phyloP scores from a whole-genome alignment of 2,113 vertebrate species.

The Nycticorax nycticorax region DNA sequence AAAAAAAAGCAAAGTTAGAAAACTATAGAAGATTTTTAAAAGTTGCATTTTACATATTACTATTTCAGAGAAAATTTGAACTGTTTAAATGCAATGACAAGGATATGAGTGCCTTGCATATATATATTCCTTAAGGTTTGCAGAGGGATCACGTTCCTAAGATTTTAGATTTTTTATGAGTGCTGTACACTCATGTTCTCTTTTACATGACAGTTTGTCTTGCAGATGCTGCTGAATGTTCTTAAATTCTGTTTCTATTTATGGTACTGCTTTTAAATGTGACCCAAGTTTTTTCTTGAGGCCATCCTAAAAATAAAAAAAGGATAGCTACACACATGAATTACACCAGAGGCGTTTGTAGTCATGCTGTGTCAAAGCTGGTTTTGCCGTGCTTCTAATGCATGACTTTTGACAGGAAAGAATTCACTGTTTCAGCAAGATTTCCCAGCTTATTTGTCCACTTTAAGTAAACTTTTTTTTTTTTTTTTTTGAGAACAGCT shows the following conservation, averaged over 20 bases:
- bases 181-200: background rate
- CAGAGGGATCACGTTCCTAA: accelerated
- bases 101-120: background rate
- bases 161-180: background rate
- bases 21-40: background rate
- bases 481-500: background rate
- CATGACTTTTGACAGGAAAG: background rate
- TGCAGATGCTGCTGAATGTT: constrained; percentile 47
- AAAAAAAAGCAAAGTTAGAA: background rate
- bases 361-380: constrained; percentile 17
- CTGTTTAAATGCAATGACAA: background rate
- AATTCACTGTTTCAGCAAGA: background rate
- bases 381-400: background rate
- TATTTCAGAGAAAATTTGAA: background rate
- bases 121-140: background rate
- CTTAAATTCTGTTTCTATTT: constrained; percentile 70
- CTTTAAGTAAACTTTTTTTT: background rate
- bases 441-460: background rate
- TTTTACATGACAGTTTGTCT: constrained; percentile 27
- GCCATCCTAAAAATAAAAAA: constrained; percentile 68
- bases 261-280: constrained; percentile 56
- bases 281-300: constrained; percentile 57
- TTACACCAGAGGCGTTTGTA: constrained; percentile 22
- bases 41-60: background rate
- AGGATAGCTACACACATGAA: constrained; percentile 37